phyloP scores from a whole-genome alignment of 2,113 vertebrate species.

The Caloenas nicobarica region DNA sequence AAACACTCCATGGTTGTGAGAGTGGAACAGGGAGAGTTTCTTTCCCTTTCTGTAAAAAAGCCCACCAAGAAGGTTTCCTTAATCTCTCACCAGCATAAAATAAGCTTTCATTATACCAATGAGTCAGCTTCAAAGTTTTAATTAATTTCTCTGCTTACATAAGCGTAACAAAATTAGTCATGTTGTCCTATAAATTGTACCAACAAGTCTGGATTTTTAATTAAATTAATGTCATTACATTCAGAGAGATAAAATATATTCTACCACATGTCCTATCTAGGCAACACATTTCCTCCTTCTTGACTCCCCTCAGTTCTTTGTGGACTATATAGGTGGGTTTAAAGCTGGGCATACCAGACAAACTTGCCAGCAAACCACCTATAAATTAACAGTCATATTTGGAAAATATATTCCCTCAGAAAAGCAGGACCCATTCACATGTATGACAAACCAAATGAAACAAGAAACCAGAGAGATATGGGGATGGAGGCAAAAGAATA shows the following conservation, averaged over 20 bases:
- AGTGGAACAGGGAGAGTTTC: not conserved
- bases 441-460: not conserved
- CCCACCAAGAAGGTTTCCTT: constrained; percentile 37
- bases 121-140: constrained; percentile 37
- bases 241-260: constrained; percentile 47
- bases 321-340: not conserved
- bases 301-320: not conserved
- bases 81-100: constrained; percentile 48
- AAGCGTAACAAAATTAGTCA: constrained; percentile 52
- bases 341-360: not conserved
- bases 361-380: not conserved
- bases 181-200: constrained; percentile 48
- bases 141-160: constrained; percentile 68
- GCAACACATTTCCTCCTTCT: not conserved
- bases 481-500: not conserved
- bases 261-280: not conserved
- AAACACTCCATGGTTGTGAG: not conserved
- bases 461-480: not conserved
- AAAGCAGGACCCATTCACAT: not conserved
- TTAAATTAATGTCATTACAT: constrained; percentile 49
- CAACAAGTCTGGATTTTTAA: constrained; percentile 7
- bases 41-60: constrained; percentile 18
- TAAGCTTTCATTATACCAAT: constrained; percentile 5
- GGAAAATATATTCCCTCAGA: not conserved
- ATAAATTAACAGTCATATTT: not conserved